Evolutionary conservation across 2,888 invertebrate species (phyloP).

Genomic region (Drosophila helvetica): DNA sequence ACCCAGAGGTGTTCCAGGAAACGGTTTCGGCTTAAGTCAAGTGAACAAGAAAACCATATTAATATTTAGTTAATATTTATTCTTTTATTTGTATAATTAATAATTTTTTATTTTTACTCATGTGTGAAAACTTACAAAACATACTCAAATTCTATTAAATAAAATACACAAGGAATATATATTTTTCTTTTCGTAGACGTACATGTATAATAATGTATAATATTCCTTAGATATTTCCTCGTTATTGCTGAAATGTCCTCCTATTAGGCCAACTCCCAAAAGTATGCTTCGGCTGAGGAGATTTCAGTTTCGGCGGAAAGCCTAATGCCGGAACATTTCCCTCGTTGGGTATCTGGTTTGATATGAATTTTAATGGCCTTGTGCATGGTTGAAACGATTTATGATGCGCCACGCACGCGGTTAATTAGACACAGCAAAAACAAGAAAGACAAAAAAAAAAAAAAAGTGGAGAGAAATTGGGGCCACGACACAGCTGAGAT

Average conservation of each 20-base stretch:
- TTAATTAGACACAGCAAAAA: slow-evolving; percentile 72
- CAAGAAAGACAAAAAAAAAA: slow-evolving; percentile 10
- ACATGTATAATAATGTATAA: no score
- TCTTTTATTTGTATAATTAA: no score
- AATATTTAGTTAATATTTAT: no score
- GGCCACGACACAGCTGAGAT: slow-evolving; percentile 56
- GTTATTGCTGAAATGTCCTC: neutral
- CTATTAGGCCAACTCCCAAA: neutral
- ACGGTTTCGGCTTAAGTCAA: neutral
- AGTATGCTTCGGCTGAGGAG: slow-evolving; percentile 13
- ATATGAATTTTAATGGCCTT: slow-evolving; percentile 73
- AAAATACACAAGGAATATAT: no score
- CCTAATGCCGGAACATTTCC: slow-evolving; percentile 26
- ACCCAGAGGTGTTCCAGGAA: slow-evolving; percentile 12
- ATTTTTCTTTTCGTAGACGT: no score
- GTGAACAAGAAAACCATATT: no score
- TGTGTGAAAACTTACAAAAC: no score
- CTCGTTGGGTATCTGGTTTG: slow-evolving; percentile 41
- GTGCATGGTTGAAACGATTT: slow-evolving; percentile 68
- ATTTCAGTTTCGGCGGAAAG: neutral
- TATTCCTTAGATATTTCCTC: neutral
- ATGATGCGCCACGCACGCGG: slow-evolving; percentile 79
- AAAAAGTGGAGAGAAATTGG: slow-evolving; percentile 23
- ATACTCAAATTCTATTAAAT: no score
- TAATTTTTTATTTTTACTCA: no score